A percentile compares a stretch with the other conserved stretches of the same genome.
phyloP scores from a whole-genome alignment of 2,888 invertebrate genomes.

The Hirtodrosophila confusa region DNA sequence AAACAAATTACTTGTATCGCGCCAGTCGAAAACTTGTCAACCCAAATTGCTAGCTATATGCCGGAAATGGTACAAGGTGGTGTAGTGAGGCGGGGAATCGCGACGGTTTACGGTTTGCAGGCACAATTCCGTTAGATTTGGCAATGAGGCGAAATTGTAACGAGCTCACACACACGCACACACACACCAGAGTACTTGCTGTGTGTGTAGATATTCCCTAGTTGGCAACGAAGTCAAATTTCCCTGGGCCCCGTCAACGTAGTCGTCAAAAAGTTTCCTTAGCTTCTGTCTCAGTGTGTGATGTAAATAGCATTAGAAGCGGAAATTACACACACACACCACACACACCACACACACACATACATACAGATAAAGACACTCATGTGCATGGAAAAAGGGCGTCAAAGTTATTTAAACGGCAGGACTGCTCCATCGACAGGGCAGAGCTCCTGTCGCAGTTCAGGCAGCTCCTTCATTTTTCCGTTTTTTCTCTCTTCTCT shows the following conservation, averaged over 20 bases:
- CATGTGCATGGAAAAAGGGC: constrained; percentile 47
- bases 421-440: constrained; percentile 36
- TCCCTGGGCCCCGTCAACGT: constrained; percentile 62
- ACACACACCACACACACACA: constrained; percentile 13
- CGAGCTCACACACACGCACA: constrained; percentile 53
- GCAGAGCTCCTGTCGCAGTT: constrained; percentile 20
- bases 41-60: constrained; percentile 56
- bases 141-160: constrained; percentile 69
- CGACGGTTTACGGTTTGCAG: neutral
- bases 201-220: constrained; percentile 43
- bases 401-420: constrained; percentile 78
- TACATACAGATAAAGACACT: constrained; percentile 7
- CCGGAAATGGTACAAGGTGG: constrained; percentile 9
- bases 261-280: constrained; percentile 58
- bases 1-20: constrained; percentile 65
- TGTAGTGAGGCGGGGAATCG: too few species aligned
- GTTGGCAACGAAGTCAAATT: constrained; percentile 62
- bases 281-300: constrained; percentile 33
- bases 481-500: constrained; percentile 11
- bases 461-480: constrained; percentile 24
- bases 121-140: constrained; percentile 59
- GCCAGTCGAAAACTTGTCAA: constrained; percentile 61
- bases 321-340: constrained; percentile 39
- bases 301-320: constrained; percentile 60
- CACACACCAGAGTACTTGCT: constrained; percentile 16